Conservation (phyloP, 64 coral and sea anemone genomes). For the Stichodactyla mertensii region DNA sequence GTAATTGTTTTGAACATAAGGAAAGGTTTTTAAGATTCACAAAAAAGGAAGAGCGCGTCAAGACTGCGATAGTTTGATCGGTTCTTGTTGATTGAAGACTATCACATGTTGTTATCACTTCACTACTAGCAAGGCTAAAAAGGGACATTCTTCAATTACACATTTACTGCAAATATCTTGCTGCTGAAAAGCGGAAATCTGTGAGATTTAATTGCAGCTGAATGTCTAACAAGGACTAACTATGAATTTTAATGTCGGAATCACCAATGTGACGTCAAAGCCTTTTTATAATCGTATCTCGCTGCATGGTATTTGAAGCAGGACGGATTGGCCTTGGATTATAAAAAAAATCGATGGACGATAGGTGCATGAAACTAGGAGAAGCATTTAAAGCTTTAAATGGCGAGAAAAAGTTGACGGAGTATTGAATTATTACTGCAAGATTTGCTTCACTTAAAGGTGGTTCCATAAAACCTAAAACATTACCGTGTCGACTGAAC, state of each 20-base stretch:
- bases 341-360: neutral
- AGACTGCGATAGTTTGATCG: neutral
- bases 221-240: neutral
- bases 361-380: neutral
- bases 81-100: neutral
- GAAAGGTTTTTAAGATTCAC: neutral
- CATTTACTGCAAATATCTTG: neutral
- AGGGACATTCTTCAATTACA: neutral
- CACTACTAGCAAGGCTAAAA: neutral
- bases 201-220: neutral
- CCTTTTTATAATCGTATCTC: neutral
- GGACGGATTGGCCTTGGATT: neutral
- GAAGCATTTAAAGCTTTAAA: neutral
- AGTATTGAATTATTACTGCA: neutral
- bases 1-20: neutral
- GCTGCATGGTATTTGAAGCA: neutral
- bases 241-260: neutral
- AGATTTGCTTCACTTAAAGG: neutral
- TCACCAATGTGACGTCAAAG: neutral
- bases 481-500: neutral
- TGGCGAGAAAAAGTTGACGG: neutral
- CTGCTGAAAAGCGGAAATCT: neutral
- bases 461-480: no score
- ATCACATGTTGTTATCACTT: neutral
- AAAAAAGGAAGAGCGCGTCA: neutral